Percentiles rank a stretch among this genome's conserved stretches.
These are phyloP conservation scores for Brienomyrus brachyistius DNA, from an alignment of 2,113 vertebrate species.

Conservation along the genomic window DNA sequence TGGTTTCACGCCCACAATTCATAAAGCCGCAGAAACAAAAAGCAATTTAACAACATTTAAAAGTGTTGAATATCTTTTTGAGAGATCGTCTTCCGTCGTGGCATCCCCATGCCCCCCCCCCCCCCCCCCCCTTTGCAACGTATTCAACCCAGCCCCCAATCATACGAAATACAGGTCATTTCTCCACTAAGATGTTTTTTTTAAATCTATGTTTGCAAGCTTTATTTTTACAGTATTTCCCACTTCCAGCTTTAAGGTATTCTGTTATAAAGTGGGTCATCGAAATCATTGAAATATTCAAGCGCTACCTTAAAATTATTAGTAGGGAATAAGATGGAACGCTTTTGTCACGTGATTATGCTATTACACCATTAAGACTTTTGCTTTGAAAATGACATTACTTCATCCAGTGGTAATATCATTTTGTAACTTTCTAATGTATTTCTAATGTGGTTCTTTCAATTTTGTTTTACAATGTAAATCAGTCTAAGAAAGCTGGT, in stretches of 20 bases:
- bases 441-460: background rate
- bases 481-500: background rate
- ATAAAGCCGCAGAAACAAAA: background rate
- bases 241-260: background rate
- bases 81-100: background rate
- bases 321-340: background rate
- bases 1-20: background rate
- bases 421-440: background rate
- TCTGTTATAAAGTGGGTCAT: background rate
- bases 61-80: background rate
- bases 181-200: background rate
- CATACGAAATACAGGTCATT: background rate
- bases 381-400: background rate
- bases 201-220: background rate
- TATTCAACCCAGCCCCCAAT: constrained; percentile 30
- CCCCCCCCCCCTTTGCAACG: background rate
- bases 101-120: background rate
- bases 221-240: background rate
- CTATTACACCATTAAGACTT: background rate
- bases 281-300: background rate
- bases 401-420: background rate
- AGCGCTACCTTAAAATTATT: background rate
- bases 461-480: background rate
- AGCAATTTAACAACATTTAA: background rate
- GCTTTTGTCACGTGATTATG: background rate